These are phyloP conservation scores for Montipora sp. DNA, from an alignment of 64 coral and sea anemone genomes.

Conservation along the genomic window DNA sequence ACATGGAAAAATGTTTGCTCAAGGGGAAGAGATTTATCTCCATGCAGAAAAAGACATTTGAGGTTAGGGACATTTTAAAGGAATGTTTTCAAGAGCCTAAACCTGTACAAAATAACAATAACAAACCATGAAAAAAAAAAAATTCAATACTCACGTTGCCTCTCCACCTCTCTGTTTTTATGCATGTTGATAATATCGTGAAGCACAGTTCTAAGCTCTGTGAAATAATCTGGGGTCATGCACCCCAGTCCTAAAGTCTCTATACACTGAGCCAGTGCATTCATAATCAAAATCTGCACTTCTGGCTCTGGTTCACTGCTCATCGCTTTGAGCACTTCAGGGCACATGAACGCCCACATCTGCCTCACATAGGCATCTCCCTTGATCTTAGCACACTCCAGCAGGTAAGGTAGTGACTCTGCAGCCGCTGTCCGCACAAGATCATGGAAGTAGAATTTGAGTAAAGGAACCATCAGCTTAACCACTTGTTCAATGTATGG, in stretches of 20 bases:
- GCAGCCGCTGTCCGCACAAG: conserved; percentile 95
- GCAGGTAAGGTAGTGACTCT: conserved; percentile 84
- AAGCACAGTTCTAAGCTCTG: conserved; percentile 72
- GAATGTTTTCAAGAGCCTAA: background rate
- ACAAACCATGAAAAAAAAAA: background rate
- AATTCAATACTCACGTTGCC: conserved; percentile 78
- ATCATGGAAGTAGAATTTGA: conserved; percentile 99
- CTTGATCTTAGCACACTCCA: conserved; percentile 90
- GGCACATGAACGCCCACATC: conserved; percentile 96
- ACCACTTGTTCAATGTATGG: conserved; percentile 92
- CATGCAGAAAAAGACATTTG: no score
- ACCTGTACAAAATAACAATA: no score
- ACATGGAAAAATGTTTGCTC: no score
- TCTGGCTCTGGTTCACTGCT: conserved; percentile 92
- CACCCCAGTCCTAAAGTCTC: conserved; percentile 93
- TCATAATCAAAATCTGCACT: conserved; percentile 93
- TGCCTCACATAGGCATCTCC: conserved; percentile 88
- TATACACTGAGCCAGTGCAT: conserved; percentile 91
- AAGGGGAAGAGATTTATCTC: no score
- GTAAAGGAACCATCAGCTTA: conserved; percentile 93
- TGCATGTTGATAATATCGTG: conserved; percentile 90
- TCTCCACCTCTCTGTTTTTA: conserved; percentile 88
- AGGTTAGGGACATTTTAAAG: no score
- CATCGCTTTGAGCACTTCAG: conserved; percentile 93
- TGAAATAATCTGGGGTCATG: conserved; percentile 83